Evolutionary conservation across 2,113 vertebrate genomes (phyloP).

Genomic region (Sturnira hondurensis): DNA sequence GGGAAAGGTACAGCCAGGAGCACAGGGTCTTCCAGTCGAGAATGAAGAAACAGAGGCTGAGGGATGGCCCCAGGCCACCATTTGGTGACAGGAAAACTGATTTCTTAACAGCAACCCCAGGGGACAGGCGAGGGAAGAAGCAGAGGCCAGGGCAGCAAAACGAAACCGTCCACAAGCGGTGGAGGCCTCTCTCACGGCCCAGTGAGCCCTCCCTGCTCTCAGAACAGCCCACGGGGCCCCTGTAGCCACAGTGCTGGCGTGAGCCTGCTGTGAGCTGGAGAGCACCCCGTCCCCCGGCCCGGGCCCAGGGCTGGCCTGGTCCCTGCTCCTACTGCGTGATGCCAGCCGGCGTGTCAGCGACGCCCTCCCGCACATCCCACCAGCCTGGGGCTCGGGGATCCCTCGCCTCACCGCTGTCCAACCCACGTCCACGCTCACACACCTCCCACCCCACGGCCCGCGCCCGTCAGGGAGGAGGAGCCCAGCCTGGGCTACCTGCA

Average conservation of each 20-base stretch:
- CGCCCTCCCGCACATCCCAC: background rate
- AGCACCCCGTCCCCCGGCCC: background rate
- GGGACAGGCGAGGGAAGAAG: background rate
- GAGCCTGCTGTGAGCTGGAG: fast-evolving
- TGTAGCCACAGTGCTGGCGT: background rate
- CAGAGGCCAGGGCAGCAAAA: too few relatives aligned
- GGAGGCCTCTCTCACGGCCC: fast-evolving
- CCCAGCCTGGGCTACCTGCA: background rate
- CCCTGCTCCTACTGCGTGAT: background rate
- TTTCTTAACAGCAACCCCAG: background rate
- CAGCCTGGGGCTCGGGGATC: background rate
- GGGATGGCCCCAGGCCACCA: background rate
- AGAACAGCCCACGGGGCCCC: too few relatives aligned
- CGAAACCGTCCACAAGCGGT: fast-evolving
- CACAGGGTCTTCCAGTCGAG: background rate
- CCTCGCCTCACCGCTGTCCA: fast-evolving
- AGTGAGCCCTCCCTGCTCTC: background rate
- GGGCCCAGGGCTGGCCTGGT: background rate
- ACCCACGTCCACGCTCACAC: fast-evolving
- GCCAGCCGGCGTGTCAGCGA: fast-evolving
- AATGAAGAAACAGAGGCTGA: background rate
- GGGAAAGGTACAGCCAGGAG: background rate
- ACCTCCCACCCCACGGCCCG: fast-evolving
- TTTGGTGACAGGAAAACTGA: background rate
- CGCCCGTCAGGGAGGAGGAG: fast-evolving